Percentiles rank a stretch among this genome's conserved stretches.
These are phyloP conservation scores for Sylvicola cinctus DNA, from an alignment of 2,888 invertebrate species.

Conservation along the genomic window DNA sequence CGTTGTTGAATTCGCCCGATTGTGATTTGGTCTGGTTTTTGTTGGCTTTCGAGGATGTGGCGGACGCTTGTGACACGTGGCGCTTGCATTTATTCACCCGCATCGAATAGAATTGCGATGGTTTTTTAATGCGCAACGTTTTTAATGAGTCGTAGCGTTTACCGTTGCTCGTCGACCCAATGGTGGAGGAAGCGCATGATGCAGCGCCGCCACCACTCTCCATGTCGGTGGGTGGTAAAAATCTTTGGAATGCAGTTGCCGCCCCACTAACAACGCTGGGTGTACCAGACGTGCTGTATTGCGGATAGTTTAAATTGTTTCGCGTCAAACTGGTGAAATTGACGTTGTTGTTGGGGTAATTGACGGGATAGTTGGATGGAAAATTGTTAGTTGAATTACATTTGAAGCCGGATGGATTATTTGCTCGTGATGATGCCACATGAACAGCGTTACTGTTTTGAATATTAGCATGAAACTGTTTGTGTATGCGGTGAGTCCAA, in stretches of 20 bases:
- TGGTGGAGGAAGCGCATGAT: too few species aligned
- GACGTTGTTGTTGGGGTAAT: slow-evolving; percentile 4
- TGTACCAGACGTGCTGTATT: slow-evolving; percentile 3
- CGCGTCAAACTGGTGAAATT: slow-evolving; percentile 4
- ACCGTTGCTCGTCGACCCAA: too few species aligned
- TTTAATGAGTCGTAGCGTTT: too few species aligned
- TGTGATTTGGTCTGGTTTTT: not conserved
- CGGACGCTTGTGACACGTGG: slow-evolving; percentile 20
- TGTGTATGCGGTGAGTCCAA: too few species aligned
- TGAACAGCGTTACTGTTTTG: slow-evolving; percentile 23
- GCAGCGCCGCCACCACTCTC: too few species aligned
- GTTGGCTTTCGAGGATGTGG: not conserved
- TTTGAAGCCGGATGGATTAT: slow-evolving; percentile 3
- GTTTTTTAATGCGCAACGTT: slow-evolving; percentile 9
- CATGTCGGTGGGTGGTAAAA: too few species aligned
- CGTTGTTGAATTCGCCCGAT: slow-evolving; percentile 1
- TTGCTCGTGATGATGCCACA: slow-evolving; percentile 24
- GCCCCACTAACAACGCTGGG: slow-evolving; percentile 3
- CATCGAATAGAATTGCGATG: slow-evolving; percentile 10
- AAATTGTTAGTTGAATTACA: slow-evolving; percentile 5
- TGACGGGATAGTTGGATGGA: slow-evolving; percentile 5
- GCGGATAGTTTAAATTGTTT: slow-evolving; percentile 3
- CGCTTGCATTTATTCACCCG: slow-evolving; percentile 18
- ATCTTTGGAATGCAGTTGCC: too few species aligned
- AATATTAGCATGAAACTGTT: too few species aligned